These are phyloP conservation scores for Tenualosa thibaudeaui DNA, from an alignment of 2,797 vertebrate species.

Conservation along the genomic window DNA sequence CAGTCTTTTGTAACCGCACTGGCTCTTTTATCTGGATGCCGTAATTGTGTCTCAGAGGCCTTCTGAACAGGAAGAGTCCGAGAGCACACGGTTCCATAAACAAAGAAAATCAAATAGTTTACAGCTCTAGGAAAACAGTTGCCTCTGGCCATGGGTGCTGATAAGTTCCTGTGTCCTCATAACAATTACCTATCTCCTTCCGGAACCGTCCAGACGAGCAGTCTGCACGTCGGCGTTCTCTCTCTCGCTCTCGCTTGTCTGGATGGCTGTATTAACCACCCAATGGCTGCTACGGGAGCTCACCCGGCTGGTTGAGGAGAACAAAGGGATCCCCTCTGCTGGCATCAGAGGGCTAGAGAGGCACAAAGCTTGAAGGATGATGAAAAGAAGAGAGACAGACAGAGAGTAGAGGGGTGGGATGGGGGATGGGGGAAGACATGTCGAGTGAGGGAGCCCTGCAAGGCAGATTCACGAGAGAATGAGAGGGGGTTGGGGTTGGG, in stretches of 20 bases:
- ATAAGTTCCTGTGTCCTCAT: background rate
- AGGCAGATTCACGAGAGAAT: slow-evolving; percentile 6
- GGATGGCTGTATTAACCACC: slow-evolving; percentile 9
- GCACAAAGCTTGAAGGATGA: background rate
- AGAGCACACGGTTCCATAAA: background rate
- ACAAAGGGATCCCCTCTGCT: slow-evolving; percentile 62
- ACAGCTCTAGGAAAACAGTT: background rate
- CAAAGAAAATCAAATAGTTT: slow-evolving; percentile 6
- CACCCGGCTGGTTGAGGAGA: slow-evolving; percentile 20
- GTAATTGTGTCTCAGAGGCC: slow-evolving; percentile 17
- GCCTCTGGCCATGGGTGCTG: background rate
- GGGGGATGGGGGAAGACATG: slow-evolving; percentile 41
- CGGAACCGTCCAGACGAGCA: background rate
- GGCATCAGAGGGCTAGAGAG: slow-evolving; percentile 50
- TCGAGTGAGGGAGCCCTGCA: slow-evolving; percentile 2
- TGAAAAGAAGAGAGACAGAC: slow-evolving; percentile 9
- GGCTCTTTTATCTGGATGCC: background rate
- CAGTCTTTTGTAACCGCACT: background rate
- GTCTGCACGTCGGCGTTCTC: too few species aligned
- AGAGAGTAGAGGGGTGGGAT: too few species aligned
- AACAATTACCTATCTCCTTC: background rate
- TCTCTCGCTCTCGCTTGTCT: background rate
- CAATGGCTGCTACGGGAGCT: background rate
- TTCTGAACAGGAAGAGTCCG: background rate
- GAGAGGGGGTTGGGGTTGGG: background rate